Base-by-base conservation (phyloP, 2,888 invertebrate species). In the Unio pictorum region DNA sequence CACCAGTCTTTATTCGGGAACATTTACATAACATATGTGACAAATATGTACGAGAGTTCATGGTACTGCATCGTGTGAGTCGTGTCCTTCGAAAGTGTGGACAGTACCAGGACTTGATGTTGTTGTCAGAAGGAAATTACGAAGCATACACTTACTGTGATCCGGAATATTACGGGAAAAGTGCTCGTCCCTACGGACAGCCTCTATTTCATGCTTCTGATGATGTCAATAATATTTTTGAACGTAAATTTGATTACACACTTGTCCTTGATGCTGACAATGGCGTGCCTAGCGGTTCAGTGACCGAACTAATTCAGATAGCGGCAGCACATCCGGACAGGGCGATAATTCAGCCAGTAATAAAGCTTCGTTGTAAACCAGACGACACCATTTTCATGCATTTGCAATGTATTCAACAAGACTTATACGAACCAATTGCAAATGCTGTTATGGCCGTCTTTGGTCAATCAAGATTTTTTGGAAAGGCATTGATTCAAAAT, bases 91-190 rank as follows among this genome's bases (percentile, higher is more conserved):
- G 83, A 34, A 87, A 86, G 72, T 87, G 87, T 73, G 86, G 85
- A 0, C 87, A 87, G 65, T 87, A 87, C 69, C 87, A 87, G 70
- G 87, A 87, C 68, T 71, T 87, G n/a, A 84, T 87, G 84, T 72
- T 86, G 3, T 69, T 87, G 7, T 86, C 85, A 1, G 84, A 84
- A 26, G 87, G 87, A 0, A 82, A 85, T 20, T 79, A 78, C 55
- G 74, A 78, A 57, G 86, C 85, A 0, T 86, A 76, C 65, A 80
- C 82, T 0, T 87, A 87, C 69, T 82, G 84, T 68, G 85, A 86
- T 66, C 64, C 67, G 0, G 74, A 73, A 15, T 80, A 78, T 55
- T 87, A 87, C 69, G 82, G 84, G 7, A 79, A 67, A 17, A 75
- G 73, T 61, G 85, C 85, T 45, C 72, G 87, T 30, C 74, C 78